These are phyloP conservation scores for Cephalotes varians DNA, from an alignment of 2,888 invertebrate genomes.

Conservation along the genomic window DNA sequence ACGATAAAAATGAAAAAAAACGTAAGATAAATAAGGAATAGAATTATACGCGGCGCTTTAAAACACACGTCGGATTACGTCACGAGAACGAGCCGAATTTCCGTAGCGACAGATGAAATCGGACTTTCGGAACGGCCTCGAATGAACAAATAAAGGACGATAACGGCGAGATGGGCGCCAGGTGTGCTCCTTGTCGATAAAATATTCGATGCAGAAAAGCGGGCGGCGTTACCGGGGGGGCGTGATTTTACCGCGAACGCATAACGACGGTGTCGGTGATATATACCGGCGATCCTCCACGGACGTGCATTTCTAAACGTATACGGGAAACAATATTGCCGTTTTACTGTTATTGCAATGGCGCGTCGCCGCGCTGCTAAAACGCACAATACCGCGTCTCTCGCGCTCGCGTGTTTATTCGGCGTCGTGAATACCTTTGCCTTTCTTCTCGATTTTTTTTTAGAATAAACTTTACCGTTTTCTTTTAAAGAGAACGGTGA, in stretches of 20 bases:
- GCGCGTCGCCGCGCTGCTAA: conserved; percentile 29
- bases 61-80: conserved; percentile 44
- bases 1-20: no score
- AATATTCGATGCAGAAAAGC: conserved; percentile 50
- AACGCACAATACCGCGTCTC: conserved; percentile 53
- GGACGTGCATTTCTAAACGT: conserved; percentile 50
- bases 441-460: neutral
- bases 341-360: conserved; percentile 72
- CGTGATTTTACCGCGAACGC: conserved; percentile 60
- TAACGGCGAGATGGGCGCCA: conserved; percentile 54
- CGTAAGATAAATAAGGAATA: conserved; percentile 42
- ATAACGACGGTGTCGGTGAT: conserved; percentile 46
- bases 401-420: conserved; percentile 24
- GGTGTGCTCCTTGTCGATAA: conserved; percentile 62
- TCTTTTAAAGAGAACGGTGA: no score
- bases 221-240: conserved; percentile 30
- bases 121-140: conserved; percentile 34
- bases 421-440: conserved; percentile 6
- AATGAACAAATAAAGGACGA: conserved; percentile 65
- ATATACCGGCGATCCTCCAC: conserved; percentile 32
- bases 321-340: conserved; percentile 70
- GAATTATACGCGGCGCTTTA: conserved; percentile 46
- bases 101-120: conserved; percentile 37
- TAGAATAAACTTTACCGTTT: no score
- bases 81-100: conserved; percentile 33